Conservation (phyloP, 1,140 invertebrate species). For the Papilio helenus region DNA sequence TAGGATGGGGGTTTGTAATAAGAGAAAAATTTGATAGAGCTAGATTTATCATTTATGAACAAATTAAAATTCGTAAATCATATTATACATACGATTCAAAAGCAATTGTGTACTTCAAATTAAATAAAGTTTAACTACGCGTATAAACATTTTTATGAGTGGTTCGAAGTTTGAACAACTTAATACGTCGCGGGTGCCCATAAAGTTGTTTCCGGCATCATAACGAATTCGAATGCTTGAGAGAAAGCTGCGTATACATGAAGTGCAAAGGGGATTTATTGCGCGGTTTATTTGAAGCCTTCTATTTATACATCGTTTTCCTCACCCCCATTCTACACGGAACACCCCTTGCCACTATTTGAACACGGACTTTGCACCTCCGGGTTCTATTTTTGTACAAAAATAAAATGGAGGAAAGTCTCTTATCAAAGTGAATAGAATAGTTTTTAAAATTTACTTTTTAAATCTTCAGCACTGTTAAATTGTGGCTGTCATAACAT, state of each 20-base stretch:
- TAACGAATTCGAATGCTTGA: neutral
- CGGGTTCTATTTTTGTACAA: neutral
- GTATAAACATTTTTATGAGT: neutral
- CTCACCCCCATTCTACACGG: neutral
- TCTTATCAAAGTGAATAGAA: neutral
- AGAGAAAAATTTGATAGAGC: neutral
- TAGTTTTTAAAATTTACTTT: neutral
- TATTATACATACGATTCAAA: neutral
- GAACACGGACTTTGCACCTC: constrained; percentile 5
- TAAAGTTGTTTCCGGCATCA: constrained; percentile 5
- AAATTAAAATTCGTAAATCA: neutral
- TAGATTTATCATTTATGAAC: neutral
- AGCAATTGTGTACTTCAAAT: neutral
- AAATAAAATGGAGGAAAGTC: neutral
- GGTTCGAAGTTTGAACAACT: neutral
- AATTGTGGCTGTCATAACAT: too few species aligned
- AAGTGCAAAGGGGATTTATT: constrained; percentile 11
- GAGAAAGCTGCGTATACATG: neutral
- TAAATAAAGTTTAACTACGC: neutral
- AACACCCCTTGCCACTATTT: constrained; percentile 4
- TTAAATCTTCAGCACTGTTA: neutral
- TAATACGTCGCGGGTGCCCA: neutral
- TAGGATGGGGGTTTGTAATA: neutral
- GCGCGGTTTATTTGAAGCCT: constrained; percentile 3
- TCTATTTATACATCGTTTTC: constrained; percentile 4